Conservation (phyloP, 2,113 vertebrate genomes). For the Lepus europaeus region DNA sequence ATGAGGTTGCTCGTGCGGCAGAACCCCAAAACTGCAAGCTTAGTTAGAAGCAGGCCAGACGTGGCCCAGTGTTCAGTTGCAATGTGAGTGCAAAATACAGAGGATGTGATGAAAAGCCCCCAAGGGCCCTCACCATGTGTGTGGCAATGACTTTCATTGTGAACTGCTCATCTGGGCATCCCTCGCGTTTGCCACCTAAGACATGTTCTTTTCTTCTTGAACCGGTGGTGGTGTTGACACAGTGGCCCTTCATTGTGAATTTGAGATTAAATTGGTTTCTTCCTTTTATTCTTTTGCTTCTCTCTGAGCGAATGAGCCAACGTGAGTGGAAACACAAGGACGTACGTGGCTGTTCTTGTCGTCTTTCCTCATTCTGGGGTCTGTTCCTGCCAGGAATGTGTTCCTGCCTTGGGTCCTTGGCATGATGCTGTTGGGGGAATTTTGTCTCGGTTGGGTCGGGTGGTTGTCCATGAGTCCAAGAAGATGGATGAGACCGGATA, state of each 20-base stretch:
- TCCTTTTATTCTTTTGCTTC: background rate
- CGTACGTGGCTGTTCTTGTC: background rate
- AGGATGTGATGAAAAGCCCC: background rate
- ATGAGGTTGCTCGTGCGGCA: background rate
- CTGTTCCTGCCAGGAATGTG: background rate
- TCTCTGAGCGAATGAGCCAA: background rate
- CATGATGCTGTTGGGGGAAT: background rate
- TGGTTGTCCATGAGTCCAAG: too few species aligned
- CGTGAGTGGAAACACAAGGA: background rate
- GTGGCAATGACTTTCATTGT: background rate
- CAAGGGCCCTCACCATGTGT: background rate
- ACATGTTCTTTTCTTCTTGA: constrained; percentile 69
- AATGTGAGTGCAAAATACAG: constrained; percentile 11
- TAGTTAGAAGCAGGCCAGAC: background rate
- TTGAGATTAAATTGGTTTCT: constrained; percentile 7
- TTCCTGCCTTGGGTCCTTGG: background rate
- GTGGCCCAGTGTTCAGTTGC: background rate
- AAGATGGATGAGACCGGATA: too few species aligned
- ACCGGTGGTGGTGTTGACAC: constrained; percentile 63
- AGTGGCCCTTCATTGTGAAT: constrained; percentile 36
- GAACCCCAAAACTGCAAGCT: background rate
- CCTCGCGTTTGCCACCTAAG: constrained; percentile 83
- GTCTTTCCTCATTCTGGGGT: background rate
- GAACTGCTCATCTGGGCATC: constrained; percentile 73
- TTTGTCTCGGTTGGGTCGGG: too few species aligned